These are phyloP conservation scores for Drosophila siamana DNA, from an alignment of 2,888 invertebrate species.

Conservation along the genomic window DNA sequence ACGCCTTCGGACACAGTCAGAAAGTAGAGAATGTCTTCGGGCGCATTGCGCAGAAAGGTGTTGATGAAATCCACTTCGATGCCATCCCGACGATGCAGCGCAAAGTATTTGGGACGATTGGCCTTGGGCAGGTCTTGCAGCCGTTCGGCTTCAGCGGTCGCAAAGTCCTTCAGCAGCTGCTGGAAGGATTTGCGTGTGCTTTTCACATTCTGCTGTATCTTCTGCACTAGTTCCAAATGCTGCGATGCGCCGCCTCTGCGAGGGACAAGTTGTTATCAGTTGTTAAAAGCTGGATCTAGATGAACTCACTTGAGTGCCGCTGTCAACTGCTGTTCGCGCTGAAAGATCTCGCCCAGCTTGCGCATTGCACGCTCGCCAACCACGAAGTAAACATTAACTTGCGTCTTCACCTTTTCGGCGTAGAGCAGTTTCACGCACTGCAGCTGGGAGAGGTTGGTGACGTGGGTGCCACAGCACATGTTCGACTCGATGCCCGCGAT, in stretches of 20 bases:
- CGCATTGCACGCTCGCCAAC: constrained; percentile 90
- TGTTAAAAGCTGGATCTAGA: not conserved
- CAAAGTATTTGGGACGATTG: constrained; percentile 87
- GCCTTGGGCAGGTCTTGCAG: constrained; percentile 86
- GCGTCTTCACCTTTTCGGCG: constrained; percentile 90
- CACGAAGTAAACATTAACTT: constrained; percentile 89
- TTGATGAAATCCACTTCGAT: constrained; percentile 91
- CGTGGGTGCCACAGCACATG: constrained; percentile 96
- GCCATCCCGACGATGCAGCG: constrained; percentile 90
- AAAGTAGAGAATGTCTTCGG: constrained; percentile 87
- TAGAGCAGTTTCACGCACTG: constrained; percentile 89
- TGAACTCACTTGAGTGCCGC: constrained; percentile 89
- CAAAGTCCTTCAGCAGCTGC: constrained; percentile 89
- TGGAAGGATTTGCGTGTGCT: constrained; percentile 88
- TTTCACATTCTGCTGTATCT: constrained; percentile 90
- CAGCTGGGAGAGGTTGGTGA: constrained; percentile 89
- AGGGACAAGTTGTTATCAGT: not conserved
- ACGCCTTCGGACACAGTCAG: constrained; percentile 89
- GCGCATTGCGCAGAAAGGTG: constrained; percentile 88
- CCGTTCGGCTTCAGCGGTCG: constrained; percentile 89
- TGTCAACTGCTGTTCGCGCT: constrained; percentile 90
- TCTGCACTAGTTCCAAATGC: constrained; percentile 90
- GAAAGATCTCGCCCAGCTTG: constrained; percentile 87
- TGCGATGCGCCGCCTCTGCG: constrained; percentile 89
- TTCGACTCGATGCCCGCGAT: constrained; percentile 92